Conservation (phyloP, 2,888 invertebrate species). For the Cryptops parisi region DNA sequence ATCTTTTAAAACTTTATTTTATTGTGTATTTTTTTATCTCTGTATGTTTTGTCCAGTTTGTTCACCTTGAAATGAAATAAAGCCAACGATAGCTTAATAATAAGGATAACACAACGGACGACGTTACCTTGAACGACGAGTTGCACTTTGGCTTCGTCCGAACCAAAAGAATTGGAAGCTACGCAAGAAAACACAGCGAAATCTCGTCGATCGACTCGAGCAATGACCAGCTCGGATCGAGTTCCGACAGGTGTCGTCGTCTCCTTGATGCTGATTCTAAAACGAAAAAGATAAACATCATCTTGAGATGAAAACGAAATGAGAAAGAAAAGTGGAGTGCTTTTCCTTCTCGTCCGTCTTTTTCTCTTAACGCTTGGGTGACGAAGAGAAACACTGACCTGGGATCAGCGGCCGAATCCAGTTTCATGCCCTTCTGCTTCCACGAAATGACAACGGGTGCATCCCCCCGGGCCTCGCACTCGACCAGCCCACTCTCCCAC, state of each 20-base stretch:
- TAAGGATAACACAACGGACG: no score
- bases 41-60: no score
- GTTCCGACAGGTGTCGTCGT: neutral
- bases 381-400: neutral
- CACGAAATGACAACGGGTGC: neutral
- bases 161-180: neutral
- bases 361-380: neutral
- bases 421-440: neutral
- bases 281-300: no score
- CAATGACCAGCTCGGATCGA: neutral
- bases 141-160: neutral
- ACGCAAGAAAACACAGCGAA: neutral
- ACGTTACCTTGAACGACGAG: neutral
- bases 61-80: neutral
- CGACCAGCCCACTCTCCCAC: neutral
- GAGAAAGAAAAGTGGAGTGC: no score
- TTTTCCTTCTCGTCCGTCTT: neutral
- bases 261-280: neutral
- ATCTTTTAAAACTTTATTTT: no score
- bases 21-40: no score
- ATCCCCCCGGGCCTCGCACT: neutral
- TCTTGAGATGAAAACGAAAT: no score
- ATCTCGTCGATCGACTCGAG: neutral
- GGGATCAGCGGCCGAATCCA: neutral
- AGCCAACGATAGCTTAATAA: neutral